A percentile compares a stretch with the other conserved stretches of the same genome.
Conservation (phyloP, 2,888 invertebrate genomes). For the Agonopterix heracliana region DNA sequence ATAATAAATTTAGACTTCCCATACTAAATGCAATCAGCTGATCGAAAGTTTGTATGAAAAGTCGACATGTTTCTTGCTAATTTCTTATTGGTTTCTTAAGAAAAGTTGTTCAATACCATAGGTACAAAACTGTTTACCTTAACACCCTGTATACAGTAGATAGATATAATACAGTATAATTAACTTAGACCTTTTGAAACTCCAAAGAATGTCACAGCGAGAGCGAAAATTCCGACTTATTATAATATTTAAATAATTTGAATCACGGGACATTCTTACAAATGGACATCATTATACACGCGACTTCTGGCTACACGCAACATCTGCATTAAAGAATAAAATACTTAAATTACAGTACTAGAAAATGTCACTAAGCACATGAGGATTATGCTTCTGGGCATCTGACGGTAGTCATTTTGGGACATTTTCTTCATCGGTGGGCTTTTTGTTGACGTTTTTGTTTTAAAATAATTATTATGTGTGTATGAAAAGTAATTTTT, state of each 20-base stretch:
- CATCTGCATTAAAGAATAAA: slow-evolving; percentile 40
- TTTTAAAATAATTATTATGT: not conserved
- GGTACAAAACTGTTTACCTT: too few species aligned
- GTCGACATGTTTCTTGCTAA: too few species aligned
- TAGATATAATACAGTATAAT: too few species aligned
- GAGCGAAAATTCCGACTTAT: too few species aligned
- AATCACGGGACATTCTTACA: slow-evolving; percentile 25
- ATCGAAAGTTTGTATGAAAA: too few species aligned
- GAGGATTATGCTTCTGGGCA: slow-evolving; percentile 6
- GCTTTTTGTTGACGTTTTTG: not conserved
- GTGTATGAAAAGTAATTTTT: not conserved
- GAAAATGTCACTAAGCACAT: slow-evolving; percentile 9
- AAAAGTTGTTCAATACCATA: too few species aligned
- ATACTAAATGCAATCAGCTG: too few species aligned
- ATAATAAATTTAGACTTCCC: too few species aligned
- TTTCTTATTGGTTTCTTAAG: too few species aligned
- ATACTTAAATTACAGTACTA: slow-evolving; percentile 34
- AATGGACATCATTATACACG: slow-evolving; percentile 22
- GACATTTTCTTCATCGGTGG: not conserved
- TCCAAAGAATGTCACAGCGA: too few species aligned
- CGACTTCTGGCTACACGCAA: slow-evolving; percentile 34
- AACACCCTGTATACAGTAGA: too few species aligned
- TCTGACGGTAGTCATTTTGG: slow-evolving; percentile 1
- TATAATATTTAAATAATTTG: slow-evolving; percentile 16
- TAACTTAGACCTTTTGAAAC: too few species aligned